Percentiles rank a stretch among this genome's conserved stretches.
These are phyloP conservation scores for Dermolepida albohirtum DNA, from an alignment of 2,888 invertebrate genomes.

Conservation along the genomic window DNA sequence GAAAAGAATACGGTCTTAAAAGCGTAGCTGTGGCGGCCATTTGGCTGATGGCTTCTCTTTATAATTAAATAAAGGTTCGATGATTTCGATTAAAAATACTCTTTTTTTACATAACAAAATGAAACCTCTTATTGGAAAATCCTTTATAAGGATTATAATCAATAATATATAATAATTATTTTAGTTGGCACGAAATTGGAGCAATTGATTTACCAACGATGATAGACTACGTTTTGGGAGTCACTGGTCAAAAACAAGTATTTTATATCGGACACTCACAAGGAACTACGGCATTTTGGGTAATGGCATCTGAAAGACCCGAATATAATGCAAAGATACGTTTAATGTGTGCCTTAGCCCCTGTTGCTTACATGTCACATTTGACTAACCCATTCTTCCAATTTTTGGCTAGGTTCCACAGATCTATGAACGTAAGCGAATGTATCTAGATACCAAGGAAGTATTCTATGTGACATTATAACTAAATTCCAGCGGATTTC, in stretches of 20 bases:
- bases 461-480: no score
- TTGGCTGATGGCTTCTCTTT: no score
- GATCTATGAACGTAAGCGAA: slow-evolving; percentile 12
- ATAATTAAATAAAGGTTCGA: no score
- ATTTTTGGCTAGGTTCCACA: slow-evolving; percentile 2
- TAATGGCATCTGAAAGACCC: slow-evolving; percentile 73
- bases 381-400: slow-evolving; percentile 36
- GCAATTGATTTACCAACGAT: slow-evolving; percentile 81
- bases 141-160: no score
- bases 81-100: no score
- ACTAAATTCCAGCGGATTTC: neutral
- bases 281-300: slow-evolving; percentile 77
- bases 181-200: slow-evolving; percentile 82
- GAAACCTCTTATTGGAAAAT: no score
- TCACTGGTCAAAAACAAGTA: slow-evolving; percentile 71
- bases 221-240: slow-evolving; percentile 75
- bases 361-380: slow-evolving; percentile 54
- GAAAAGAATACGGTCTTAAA: no score
- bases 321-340: slow-evolving; percentile 75
- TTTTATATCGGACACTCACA: slow-evolving; percentile 86
- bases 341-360: slow-evolving; percentile 74
- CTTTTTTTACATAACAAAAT: no score
- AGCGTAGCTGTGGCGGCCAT: no score
- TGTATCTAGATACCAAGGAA: neutral
- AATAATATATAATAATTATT: slow-evolving; percentile 3